These are phyloP conservation scores for Tipula confusa DNA, from an alignment of 2,888 invertebrate genomes.

Conservation along the genomic window DNA sequence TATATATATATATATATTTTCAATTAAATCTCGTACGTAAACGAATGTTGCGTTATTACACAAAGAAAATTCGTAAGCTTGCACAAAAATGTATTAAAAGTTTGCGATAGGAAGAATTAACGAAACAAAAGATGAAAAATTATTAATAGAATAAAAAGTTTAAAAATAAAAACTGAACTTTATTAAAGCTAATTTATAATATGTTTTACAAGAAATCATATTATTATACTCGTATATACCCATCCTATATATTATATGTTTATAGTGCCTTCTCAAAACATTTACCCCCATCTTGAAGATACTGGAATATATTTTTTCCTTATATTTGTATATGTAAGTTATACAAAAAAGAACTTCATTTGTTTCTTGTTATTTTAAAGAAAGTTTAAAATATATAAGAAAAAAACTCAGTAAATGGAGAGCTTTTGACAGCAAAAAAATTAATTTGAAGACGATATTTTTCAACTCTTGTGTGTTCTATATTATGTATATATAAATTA, in stretches of 20 bases:
- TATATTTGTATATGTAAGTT: background rate
- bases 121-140: background rate
- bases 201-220: background rate
- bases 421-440: background rate
- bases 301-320: too few species aligned
- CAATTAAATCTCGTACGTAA: background rate
- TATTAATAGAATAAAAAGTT: background rate
- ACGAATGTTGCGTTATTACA: background rate
- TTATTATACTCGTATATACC: background rate
- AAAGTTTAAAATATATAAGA: background rate
- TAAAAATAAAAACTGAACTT: background rate
- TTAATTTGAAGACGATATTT: background rate
- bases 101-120: background rate
- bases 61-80: background rate
- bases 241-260: background rate
- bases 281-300: background rate
- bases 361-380: background rate
- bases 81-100: background rate
- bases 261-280: background rate
- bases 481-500: background rate
- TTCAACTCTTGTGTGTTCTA: background rate
- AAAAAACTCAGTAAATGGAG: background rate
- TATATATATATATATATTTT: background rate
- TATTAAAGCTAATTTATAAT: constrained; percentile 7
- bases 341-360: background rate